Conservation (phyloP, 2,888 invertebrate species). For the Antheraea yamamai region DNA sequence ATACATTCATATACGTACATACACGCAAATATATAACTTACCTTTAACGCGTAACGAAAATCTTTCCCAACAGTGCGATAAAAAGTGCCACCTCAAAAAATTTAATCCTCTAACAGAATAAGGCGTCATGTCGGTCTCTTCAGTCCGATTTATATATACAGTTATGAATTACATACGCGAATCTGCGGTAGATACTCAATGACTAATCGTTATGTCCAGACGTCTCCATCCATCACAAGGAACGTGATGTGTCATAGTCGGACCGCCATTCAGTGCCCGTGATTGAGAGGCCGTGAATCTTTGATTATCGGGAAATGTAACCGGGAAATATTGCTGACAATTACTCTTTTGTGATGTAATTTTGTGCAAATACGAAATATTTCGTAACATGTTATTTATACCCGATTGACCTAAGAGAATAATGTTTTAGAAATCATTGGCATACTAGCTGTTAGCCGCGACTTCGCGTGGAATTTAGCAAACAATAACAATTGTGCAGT, state of each 20-base stretch:
- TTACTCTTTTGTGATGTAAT: background rate
- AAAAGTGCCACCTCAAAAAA: background rate
- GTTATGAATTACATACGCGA: conserved; percentile 46
- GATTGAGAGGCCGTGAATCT: conserved; percentile 54
- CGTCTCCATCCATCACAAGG: conserved; percentile 58
- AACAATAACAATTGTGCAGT: no score
- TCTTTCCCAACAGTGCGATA: no score
- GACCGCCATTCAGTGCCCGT: conserved; percentile 37
- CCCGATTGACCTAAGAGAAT: background rate
- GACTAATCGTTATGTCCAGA: conserved; percentile 63
- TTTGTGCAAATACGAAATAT: conserved; percentile 1
- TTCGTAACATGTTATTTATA: background rate
- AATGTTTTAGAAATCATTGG: background rate
- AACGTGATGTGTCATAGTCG: conserved; percentile 63
- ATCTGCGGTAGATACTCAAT: conserved; percentile 44
- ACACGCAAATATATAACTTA: no score
- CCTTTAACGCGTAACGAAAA: no score
- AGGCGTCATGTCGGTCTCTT: conserved; percentile 17
- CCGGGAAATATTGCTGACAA: conserved; percentile 21
- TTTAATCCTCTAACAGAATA: conserved; percentile 29
- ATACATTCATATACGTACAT: no score
- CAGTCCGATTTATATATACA: conserved; percentile 33
- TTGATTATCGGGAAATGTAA: conserved; percentile 42
- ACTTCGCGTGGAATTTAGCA: no score
- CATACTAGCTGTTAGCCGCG: no score